Conservation (phyloP, 2,113 vertebrate genomes). For the Melanotaenia duboulayi region DNA sequence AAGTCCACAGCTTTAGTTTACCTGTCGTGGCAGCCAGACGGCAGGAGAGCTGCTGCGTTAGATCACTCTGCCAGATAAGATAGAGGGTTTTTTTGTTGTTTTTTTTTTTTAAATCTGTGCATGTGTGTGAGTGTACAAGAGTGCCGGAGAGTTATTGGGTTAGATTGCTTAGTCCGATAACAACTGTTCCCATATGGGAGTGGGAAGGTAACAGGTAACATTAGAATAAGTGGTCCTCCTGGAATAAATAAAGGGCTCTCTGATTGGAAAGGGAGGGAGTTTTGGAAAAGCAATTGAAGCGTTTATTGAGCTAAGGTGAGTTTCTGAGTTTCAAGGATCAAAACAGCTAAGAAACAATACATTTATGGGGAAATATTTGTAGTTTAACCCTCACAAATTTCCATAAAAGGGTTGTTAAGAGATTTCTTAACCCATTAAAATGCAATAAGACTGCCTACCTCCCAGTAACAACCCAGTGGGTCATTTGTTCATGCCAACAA, state of each 20-base stretch:
- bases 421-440: neutral
- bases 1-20: conserved; percentile 73
- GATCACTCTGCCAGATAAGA: conserved; percentile 71
- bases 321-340: conserved; percentile 6
- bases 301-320: conserved; percentile 35
- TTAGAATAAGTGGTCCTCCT: conserved; percentile 79
- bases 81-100: conserved; percentile 18
- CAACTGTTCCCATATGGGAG: conserved; percentile 71
- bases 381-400: neutral
- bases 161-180: conserved; percentile 73
- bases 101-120: conserved; percentile 24
- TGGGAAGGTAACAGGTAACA: conserved; percentile 73
- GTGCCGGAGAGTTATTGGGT: conserved; percentile 67
- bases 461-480: neutral
- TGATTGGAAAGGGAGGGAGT: conserved; percentile 35
- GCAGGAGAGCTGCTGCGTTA: conserved; percentile 64
- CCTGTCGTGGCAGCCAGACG: conserved; percentile 67
- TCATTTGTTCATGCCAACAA: no score
- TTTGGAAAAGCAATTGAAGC: conserved; percentile 48
- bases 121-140: conserved; percentile 49
- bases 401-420: neutral
- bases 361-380: neutral
- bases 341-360: neutral
- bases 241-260: conserved; percentile 74
- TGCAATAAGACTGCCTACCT: neutral